These are phyloP conservation scores for Gallinago undulata DNA, from an alignment of 2,113 vertebrate genomes.

Conservation along the genomic window DNA sequence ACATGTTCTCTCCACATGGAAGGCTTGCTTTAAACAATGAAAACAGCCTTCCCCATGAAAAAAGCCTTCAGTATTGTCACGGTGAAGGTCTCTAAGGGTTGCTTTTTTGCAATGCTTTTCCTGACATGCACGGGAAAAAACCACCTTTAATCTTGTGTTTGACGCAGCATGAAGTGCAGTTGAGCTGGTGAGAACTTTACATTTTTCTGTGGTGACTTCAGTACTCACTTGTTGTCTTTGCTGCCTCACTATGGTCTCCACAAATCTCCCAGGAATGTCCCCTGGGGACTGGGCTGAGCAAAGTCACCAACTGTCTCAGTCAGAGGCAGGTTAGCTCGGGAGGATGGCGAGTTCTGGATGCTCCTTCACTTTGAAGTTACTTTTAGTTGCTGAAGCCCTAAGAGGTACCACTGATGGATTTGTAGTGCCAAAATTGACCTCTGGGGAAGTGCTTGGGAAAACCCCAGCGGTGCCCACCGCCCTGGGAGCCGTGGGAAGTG, in stretches of 20 bases:
- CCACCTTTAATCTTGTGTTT: not conserved
- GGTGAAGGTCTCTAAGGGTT: accelerated
- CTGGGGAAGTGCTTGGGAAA: too few relatives aligned
- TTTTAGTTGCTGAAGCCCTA: not conserved
- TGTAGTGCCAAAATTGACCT: not conserved
- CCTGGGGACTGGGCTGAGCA: not conserved
- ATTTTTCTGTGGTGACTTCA: not conserved
- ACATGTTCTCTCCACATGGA: not conserved
- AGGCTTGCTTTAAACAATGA: not conserved
- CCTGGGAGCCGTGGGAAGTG: accelerated
- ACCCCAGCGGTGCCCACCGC: accelerated
- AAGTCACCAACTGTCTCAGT: accelerated
- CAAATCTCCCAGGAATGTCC: accelerated
- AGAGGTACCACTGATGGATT: too few relatives aligned
- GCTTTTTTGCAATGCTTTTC: not conserved
- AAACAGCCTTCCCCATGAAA: not conserved
- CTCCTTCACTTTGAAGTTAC: not conserved
- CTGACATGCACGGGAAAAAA: not conserved
- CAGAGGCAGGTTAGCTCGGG: accelerated
- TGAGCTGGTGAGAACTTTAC: not conserved
- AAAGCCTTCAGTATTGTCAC: not conserved
- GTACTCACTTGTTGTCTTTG: not conserved
- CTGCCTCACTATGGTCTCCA: not conserved
- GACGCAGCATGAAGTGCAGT: accelerated
- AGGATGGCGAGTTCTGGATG: accelerated